Evolutionary conservation across 37 sponge, comb jelly and placozoan species (phyloP).

Genomic region (Aphrocallistes beatrix): DNA sequence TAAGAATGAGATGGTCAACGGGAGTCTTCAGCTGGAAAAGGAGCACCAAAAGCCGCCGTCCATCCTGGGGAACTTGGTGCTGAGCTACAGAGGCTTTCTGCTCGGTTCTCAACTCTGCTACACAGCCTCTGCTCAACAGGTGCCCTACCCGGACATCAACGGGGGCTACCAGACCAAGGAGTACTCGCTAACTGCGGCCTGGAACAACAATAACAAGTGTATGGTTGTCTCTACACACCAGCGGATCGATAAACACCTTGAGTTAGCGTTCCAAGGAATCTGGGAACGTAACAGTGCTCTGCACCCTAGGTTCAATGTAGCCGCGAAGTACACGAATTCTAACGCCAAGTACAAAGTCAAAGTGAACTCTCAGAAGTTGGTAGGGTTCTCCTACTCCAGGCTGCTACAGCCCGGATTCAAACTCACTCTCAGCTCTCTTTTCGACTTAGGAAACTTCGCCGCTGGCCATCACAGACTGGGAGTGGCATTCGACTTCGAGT

Average conservation of each 20-base stretch:
- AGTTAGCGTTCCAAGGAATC: not conserved
- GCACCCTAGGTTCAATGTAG: conserved; percentile 7
- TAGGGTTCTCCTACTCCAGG: not conserved
- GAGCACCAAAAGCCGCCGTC: not conserved
- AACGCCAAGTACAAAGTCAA: not conserved
- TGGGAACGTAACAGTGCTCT: not conserved
- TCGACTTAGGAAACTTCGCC: not conserved
- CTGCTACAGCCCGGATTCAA: not conserved
- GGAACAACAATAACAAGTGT: not conserved
- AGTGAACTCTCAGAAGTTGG: not conserved
- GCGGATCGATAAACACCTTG: not conserved
- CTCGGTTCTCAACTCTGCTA: not conserved
- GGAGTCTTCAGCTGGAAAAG: not conserved
- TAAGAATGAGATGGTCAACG: not conserved
- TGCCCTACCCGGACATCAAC: not conserved
- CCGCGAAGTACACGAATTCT: not conserved
- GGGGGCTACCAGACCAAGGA: not conserved
- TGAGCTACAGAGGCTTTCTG: not conserved
- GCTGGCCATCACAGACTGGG: not conserved
- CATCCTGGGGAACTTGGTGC: not conserved
- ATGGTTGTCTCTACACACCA: not conserved
- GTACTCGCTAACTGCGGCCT: not conserved
- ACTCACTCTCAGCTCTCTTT: not conserved
- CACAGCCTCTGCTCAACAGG: not conserved
- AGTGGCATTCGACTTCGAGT: not conserved